These are phyloP conservation scores for Tribolium madens DNA, from an alignment of 1,140 invertebrate genomes.

Conservation along the genomic window DNA sequence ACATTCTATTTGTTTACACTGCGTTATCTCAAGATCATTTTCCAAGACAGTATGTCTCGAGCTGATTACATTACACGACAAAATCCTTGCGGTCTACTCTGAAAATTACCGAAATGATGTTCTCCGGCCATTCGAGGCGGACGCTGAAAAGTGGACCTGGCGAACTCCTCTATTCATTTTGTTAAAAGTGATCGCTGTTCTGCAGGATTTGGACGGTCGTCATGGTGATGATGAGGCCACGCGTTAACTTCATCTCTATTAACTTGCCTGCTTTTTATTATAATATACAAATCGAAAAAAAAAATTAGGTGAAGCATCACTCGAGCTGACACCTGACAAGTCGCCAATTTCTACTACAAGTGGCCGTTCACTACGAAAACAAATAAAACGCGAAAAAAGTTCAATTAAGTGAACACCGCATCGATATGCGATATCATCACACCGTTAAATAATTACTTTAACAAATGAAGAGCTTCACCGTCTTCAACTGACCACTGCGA, in stretches of 20 bases:
- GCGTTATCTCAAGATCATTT: neutral
- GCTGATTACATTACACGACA: neutral
- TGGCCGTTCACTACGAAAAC: constrained; percentile 8
- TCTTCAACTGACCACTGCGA: neutral
- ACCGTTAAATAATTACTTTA: neutral
- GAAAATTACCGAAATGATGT: neutral
- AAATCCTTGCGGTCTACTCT: neutral
- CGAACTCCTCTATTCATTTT: neutral
- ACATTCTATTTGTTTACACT: neutral
- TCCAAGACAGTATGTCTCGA: neutral
- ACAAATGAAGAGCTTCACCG: neutral
- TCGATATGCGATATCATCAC: neutral
- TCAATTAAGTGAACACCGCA: constrained; percentile 15
- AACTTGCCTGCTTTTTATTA: constrained; percentile 22
- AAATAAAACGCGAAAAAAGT: constrained; percentile 13
- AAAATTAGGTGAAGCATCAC: constrained; percentile 21
- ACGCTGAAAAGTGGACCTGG: neutral
- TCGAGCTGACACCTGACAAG: constrained; percentile 20
- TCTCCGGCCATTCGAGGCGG: neutral
- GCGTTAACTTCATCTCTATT: constrained; percentile 1
- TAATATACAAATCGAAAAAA: constrained; percentile 24
- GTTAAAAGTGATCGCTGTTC: neutral
- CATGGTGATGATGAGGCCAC: constrained; percentile 14
- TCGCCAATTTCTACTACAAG: constrained; percentile 13
- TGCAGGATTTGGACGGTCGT: constrained; percentile 8